Evolutionary conservation across 2,888 invertebrate genomes (phyloP), one percentile per base, ranked within the genome.

Genomic region (Branchellion lobata): DNA sequence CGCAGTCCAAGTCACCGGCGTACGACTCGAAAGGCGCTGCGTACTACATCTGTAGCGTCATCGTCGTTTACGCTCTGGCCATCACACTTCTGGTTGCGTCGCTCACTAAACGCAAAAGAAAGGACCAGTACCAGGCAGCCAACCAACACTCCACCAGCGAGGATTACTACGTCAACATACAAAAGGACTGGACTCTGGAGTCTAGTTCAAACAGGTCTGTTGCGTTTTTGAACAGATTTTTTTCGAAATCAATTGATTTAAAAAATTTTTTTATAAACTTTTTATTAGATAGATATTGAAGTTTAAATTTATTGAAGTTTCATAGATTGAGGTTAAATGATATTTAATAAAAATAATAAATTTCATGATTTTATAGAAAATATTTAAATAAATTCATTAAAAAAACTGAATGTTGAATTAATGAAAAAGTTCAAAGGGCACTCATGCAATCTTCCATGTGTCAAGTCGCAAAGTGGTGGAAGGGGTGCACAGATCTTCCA

Each of bases 11-110:
- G 34, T 53, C 27, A n/a, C 40, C 69, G n/a, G 24, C 51, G 2
- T 80, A 80, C 77, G 80, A 80, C 31, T 80, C 80, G 1, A 74
- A 69, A 34, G 80, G 80, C 18, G 80, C 80, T 8, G 80, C 80
- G 11, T 80, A 80, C 33, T 80, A 80, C 80, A 80, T 80, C 74
- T 80, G 80, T 34, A 75, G 74, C 21, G 76, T 80, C 31, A 80
- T 80, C 18, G 31, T 77, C 40, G 80, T 80, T n/a, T 80, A 80
- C 53, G 80, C 80, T 18, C 34, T 80, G 33, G 76, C 80, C 24
- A 76, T 80, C 27, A 71, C 77, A 18, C 31, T 80, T 24, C 47
- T 80, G n/a, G 72, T 80, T 24, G 68, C 69, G n/a, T 80, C 80
- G 2, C 72, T 80, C 14, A 76, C 77, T 0, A 76, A 57, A 29